These are phyloP conservation scores for Rousettus madagascariensis DNA, from an alignment of 2,797 vertebrate species.

Conservation along the genomic window DNA sequence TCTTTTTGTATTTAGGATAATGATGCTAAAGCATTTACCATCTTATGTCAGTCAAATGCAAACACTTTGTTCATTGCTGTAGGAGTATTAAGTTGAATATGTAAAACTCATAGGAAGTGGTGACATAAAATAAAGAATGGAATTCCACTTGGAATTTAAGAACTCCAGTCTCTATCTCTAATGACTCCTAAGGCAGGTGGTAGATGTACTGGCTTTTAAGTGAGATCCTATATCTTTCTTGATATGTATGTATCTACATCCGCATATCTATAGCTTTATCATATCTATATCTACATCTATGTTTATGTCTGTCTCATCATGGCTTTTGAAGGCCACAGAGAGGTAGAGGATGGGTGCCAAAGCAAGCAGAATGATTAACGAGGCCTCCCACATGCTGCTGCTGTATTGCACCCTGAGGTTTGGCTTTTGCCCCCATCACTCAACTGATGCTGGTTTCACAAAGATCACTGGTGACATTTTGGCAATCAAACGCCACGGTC, in stretches of 20 bases:
- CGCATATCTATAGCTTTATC: background rate
- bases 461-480: background rate
- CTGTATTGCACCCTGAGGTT: background rate
- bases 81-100: slow-evolving; percentile 78
- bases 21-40: slow-evolving; percentile 83
- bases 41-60: slow-evolving; percentile 82
- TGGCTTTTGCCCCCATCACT: background rate
- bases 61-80: slow-evolving; percentile 79
- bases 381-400: background rate
- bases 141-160: background rate
- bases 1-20: slow-evolving; percentile 84
- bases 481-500: background rate
- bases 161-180: background rate
- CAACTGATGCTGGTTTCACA: background rate
- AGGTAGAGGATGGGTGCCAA: background rate
- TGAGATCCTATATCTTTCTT: background rate
- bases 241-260: background rate
- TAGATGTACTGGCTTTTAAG: slow-evolving; percentile 1
- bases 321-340: background rate
- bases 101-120: slow-evolving; percentile 70
- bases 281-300: background rate
- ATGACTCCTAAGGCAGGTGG: background rate
- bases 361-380: background rate
- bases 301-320: background rate
- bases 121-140: slow-evolving; percentile 50